Evolutionary conservation across 2,888 invertebrate species (phyloP), one percentile per base, ranked within the genome.

Genomic region (Aphodius granarius): DNA sequence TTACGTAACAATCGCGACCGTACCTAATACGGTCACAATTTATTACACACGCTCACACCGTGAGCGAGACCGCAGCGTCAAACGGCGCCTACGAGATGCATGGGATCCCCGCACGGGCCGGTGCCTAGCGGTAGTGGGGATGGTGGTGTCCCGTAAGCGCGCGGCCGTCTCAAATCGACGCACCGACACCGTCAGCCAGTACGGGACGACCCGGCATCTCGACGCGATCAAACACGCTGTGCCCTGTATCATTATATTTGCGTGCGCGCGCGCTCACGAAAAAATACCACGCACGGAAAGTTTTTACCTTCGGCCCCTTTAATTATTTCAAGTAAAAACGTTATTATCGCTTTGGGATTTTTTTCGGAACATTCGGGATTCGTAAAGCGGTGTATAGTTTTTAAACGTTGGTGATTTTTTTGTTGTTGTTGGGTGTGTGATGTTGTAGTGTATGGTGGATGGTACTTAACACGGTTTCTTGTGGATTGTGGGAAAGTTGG

Each of bases 21-120:
- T 76, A 77, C 78, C 78, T 77, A 78, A 80, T 78, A 78, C 78
- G 78, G 79, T 77, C 77, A 77, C 79, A 78, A 79, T 81, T 80
- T 80, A 80, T 80, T 80, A 79, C 79, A 73, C 78, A 79, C 21
- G 68, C 68, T 22, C 20, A 20, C 68, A 22, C 21, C 77, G 79
- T 79, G 77, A 79, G 82, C 79, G 80, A 81, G 81, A 81, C 81
- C 80, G 78, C 81, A 79, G 77, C 78, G 80, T 76, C 78, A 78
- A 81, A 80, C 82, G 83, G 84, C 84, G 84, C 84, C 83, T 82
- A 80, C 78, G 80, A 75, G 77, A 80, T 79, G 80, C 78, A 80
- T 79, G 82, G 81, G 82, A 85, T 85, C 84, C 84, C 82, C 81
- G 83, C 84, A 84, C 84, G 85, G 84, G 84, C 84, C 85, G 83